phyloP scores from a whole-genome alignment of 2,888 invertebrate species.

The Aethes cnicana region DNA sequence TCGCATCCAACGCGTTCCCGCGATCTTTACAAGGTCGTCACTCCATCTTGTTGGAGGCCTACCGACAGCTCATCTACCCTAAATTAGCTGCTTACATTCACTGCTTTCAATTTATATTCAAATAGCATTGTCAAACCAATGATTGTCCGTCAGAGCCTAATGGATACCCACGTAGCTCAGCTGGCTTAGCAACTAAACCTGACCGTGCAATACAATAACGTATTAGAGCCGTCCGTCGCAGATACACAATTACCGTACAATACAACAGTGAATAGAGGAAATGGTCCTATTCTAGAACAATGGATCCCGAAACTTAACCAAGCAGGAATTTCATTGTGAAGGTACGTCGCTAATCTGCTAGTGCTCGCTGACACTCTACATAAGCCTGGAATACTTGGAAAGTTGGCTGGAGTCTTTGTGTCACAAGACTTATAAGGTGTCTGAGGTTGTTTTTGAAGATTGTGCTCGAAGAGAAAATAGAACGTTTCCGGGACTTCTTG shows the following conservation, averaged over 20 bases:
- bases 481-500: too few species aligned
- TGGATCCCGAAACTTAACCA: constrained; percentile 41
- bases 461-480: not conserved
- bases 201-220: constrained; percentile 30
- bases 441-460: not conserved
- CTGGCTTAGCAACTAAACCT: too few species aligned
- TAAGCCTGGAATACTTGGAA: constrained; percentile 48
- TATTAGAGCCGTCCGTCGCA: constrained; percentile 26
- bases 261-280: constrained; percentile 24
- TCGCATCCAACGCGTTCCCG: too few species aligned
- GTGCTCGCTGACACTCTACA: constrained; percentile 58
- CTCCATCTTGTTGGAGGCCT: too few species aligned
- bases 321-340: constrained; percentile 50
- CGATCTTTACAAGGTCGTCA: too few species aligned
- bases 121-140: not conserved
- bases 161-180: too few species aligned
- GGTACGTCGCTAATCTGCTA: constrained; percentile 56
- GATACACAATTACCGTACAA: constrained; percentile 21
- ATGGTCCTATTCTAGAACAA: constrained; percentile 27
- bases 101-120: not conserved
- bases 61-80: too few species aligned
- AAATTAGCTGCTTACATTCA: not conserved
- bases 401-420: constrained; percentile 24
- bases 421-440: constrained; percentile 20
- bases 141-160: too few species aligned